A percentile compares a stretch with the other conserved stretches of the same genome.
Conservation (phyloP, 2,888 invertebrate genomes). For the Lissocephala sabroskyi region DNA sequence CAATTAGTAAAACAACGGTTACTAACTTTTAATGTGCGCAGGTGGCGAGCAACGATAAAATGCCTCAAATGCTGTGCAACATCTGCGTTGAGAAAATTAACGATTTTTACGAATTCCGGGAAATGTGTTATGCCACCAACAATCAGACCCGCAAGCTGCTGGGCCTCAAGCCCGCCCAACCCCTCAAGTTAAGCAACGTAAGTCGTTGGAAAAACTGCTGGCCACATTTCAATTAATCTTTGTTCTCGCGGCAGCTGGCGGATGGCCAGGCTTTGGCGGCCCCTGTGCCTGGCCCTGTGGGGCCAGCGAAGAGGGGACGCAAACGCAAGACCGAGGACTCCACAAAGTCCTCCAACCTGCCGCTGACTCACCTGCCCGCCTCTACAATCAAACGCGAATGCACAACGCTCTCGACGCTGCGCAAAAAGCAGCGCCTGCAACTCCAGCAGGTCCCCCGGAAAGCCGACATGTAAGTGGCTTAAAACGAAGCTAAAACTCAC, state of each 20-base stretch:
- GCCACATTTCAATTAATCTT: no score
- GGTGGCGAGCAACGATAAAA: conserved; percentile 75
- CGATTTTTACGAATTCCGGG: conserved; percentile 77
- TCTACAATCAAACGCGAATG: conserved; percentile 21
- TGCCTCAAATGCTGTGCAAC: conserved; percentile 78
- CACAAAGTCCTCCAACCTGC: not conserved
- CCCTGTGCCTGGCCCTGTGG: no score
- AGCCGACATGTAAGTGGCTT: conserved; percentile 51
- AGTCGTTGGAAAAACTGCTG: not conserved
- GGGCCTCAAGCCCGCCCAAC: conserved; percentile 58
- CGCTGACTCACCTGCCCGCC: not conserved
- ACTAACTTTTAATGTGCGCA: conserved; percentile 56
- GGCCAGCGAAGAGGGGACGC: no score
- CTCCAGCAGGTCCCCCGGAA: conserved; percentile 31
- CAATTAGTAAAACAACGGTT: not conserved
- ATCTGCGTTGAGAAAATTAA: conserved; percentile 77
- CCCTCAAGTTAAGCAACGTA: conserved; percentile 36
- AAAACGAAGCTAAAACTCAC: not conserved
- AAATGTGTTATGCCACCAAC: conserved; percentile 76
- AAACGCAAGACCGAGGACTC: conserved; percentile 55
- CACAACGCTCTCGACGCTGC: conserved; percentile 8
- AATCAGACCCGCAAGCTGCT: conserved; percentile 72
- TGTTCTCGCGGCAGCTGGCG: no score
- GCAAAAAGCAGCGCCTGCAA: conserved; percentile 50
- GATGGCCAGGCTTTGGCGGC: no score